Evolutionary conservation across 2,888 invertebrate genomes (phyloP).

Genomic region (Netelia melanura): DNA sequence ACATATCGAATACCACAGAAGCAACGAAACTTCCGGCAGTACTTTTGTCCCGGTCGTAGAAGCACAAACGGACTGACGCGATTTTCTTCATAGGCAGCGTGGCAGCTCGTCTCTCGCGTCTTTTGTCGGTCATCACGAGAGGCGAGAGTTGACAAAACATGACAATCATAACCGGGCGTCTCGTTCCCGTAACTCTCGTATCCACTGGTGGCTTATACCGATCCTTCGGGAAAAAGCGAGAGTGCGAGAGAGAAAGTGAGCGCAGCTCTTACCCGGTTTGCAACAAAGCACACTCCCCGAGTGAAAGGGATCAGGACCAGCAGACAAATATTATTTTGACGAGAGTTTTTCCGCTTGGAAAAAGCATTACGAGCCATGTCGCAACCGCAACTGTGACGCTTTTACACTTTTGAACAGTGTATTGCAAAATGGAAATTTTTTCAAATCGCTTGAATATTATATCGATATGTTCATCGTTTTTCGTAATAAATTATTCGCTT

Average conservation of each 20-base stretch:
- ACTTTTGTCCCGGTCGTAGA: constrained; percentile 71
- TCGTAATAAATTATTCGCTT: neutral
- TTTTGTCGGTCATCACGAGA: constrained; percentile 65
- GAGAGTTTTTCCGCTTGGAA: constrained; percentile 64
- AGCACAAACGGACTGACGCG: constrained; percentile 55
- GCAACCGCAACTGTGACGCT: constrained; percentile 6
- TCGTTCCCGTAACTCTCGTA: constrained; percentile 73
- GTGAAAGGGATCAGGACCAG: constrained; percentile 70
- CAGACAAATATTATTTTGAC: constrained; percentile 79
- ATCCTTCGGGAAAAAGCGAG: constrained; percentile 41
- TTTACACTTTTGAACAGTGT: constrained; percentile 6
- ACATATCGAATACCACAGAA: constrained; percentile 78
- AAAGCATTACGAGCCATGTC: constrained; percentile 16
- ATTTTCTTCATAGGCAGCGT: constrained; percentile 48
- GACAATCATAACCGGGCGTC: constrained; percentile 79
- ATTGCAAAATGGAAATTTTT: constrained; percentile 28
- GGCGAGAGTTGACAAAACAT: constrained; percentile 83
- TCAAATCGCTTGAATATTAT: neutral
- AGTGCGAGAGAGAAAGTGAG: constrained; percentile 18
- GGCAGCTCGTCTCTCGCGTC: constrained; percentile 50
- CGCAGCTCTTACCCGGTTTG: constrained; percentile 50
- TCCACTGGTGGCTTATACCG: constrained; percentile 73
- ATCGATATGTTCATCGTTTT: neutral
- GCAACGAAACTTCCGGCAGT: constrained; percentile 74
- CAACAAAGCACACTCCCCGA: constrained; percentile 70